A percentile compares a stretch with the other conserved stretches of the same genome.
These are phyloP conservation scores for Cichlasoma orientale DNA, from an alignment of 2,797 vertebrate species.

Conservation along the genomic window DNA sequence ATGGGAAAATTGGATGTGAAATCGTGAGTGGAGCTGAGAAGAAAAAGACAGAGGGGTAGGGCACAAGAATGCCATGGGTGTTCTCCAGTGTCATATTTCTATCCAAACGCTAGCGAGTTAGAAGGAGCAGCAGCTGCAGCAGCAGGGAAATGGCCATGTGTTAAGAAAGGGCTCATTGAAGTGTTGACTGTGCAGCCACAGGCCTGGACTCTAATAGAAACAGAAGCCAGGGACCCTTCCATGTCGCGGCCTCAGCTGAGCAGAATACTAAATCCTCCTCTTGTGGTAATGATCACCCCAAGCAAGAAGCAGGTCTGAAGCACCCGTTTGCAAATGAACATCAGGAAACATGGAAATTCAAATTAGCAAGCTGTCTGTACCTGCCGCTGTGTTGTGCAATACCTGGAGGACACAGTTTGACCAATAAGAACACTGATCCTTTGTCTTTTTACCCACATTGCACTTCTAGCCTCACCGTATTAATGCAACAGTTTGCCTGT, in stretches of 20 bases:
- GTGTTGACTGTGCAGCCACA: conserved; percentile 62
- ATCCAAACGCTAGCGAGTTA: conserved; percentile 58
- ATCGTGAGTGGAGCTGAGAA: conserved; percentile 51
- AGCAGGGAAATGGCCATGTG: conserved; percentile 56
- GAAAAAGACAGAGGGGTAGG: conserved; percentile 36
- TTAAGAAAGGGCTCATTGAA: conserved; percentile 66
- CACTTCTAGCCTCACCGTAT: background rate
- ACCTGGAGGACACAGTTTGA: conserved; percentile 49
- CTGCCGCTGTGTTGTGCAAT: conserved; percentile 16
- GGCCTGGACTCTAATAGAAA: conserved; percentile 74
- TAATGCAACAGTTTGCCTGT: conserved; percentile 48
- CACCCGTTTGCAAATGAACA: conserved; percentile 67
- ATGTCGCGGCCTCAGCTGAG: conserved; percentile 61
- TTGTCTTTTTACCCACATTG: background rate
- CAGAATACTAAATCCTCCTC: conserved; percentile 70
- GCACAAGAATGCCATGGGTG: conserved; percentile 57
- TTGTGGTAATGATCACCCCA: conserved; percentile 74
- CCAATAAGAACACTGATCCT: conserved; percentile 46
- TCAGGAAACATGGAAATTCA: conserved; percentile 64
- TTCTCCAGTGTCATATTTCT: conserved; percentile 68
- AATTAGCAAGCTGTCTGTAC: conserved; percentile 63
- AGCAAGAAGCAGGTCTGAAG: conserved; percentile 63
- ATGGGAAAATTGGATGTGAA: conserved; percentile 75
- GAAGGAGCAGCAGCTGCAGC: conserved; percentile 45
- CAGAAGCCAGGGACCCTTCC: conserved; percentile 68